Evolutionary conservation across 1,140 invertebrate genomes (phyloP).

Genomic region (Drosophila equinoxialis): DNA sequence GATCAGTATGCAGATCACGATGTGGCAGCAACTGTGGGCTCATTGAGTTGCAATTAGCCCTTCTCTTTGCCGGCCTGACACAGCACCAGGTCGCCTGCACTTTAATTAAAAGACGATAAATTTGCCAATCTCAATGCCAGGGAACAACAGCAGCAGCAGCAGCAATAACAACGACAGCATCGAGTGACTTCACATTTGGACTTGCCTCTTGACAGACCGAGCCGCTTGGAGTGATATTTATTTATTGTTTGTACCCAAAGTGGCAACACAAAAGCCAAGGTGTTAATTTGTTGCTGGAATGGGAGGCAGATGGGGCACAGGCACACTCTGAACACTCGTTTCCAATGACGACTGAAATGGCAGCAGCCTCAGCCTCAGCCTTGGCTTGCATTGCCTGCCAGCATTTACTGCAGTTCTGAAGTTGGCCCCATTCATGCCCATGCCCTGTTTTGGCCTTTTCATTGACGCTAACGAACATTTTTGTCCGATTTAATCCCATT

Average conservation of each 20-base stretch:
- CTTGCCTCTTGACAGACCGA: conserved; percentile 48
- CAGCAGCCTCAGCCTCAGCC: conserved; percentile 11
- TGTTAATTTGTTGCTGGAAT: conserved; percentile 75
- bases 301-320: conserved; percentile 32
- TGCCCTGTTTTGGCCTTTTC: conserved; percentile 71
- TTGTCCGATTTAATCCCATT: conserved; percentile 82
- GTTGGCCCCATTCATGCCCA: conserved; percentile 54
- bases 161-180: neutral
- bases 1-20: conserved; percentile 36
- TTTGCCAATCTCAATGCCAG: conserved; percentile 71
- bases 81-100: conserved; percentile 73
- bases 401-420: conserved; percentile 13
- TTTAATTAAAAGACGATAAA: conserved; percentile 82
- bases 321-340: conserved; percentile 27
- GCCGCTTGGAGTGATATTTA: conserved; percentile 73
- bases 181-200: conserved; percentile 37
- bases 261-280: conserved; percentile 80
- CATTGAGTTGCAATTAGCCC: conserved; percentile 65
- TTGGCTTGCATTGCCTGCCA: neutral
- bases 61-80: conserved; percentile 58
- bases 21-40: conserved; percentile 24
- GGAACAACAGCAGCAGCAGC: conserved; percentile 11
- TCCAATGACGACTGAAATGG: conserved; percentile 28
- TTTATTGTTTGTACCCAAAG: conserved; percentile 82
- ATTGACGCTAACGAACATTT: conserved; percentile 82